Evolutionary conservation across 2,888 invertebrate species (phyloP).

Genomic region (Pseudanteris insignis): DNA sequence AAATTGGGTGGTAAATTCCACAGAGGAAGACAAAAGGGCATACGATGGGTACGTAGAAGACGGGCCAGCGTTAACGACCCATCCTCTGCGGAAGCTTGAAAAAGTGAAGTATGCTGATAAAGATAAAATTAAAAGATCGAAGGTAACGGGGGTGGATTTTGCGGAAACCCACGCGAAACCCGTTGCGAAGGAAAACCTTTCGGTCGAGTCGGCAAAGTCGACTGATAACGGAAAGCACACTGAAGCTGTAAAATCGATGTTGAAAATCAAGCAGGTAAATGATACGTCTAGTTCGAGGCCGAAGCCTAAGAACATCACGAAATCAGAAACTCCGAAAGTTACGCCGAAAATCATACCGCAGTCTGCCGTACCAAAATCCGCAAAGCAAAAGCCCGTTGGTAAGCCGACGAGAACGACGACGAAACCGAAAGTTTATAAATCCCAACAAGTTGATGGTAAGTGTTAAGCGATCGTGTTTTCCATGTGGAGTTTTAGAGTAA

Average conservation of each 20-base stretch:
- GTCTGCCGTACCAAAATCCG: slow-evolving; percentile 26
- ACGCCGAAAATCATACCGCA: slow-evolving; percentile 26
- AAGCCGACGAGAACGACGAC: slow-evolving; percentile 28
- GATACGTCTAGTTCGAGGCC: slow-evolving; percentile 28
- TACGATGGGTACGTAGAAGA: too few species aligned
- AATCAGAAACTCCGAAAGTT: slow-evolving; percentile 33
- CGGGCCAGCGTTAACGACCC: too few species aligned
- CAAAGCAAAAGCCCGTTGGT: slow-evolving; percentile 23
- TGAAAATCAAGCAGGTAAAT: slow-evolving; percentile 33
- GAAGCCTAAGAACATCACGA: slow-evolving; percentile 40
- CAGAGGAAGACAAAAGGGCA: too few species aligned
- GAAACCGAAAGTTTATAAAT: slow-evolving; percentile 34
- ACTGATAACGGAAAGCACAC: slow-evolving; percentile 29
- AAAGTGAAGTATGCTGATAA: slow-evolving; percentile 58
- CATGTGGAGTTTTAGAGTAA: slow-evolving; percentile 8
- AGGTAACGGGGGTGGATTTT: slow-evolving; percentile 11
- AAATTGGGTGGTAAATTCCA: too few species aligned
- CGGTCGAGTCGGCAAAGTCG: slow-evolving; percentile 22
- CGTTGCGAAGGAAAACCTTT: slow-evolving; percentile 19
- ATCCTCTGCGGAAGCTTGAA: slow-evolving; percentile 53
- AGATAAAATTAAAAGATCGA: slow-evolving; percentile 44
- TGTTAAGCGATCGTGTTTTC: slow-evolving; percentile 19
- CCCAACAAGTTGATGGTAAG: slow-evolving; percentile 37
- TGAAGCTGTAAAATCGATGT: slow-evolving; percentile 37
- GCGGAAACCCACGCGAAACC: slow-evolving; percentile 11